A percentile compares a stretch with the other conserved stretches of the same genome.
Evolutionary conservation across 2,797 vertebrate genomes (phyloP).

Genomic region (Acipenser oxyrinchus): DNA sequence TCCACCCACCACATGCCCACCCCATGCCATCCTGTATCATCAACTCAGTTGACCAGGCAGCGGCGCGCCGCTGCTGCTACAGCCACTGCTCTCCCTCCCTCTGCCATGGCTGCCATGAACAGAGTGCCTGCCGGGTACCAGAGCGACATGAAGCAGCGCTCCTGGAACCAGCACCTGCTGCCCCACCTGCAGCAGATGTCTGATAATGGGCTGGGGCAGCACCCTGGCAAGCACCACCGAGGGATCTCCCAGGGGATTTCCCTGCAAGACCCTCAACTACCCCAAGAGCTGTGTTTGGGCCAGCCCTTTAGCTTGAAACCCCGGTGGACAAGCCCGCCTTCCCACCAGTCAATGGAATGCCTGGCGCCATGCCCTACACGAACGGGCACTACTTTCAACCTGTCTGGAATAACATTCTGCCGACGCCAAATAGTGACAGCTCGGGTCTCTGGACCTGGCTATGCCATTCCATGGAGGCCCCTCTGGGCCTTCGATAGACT

Average conservation of each 20-base stretch:
- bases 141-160: slow-evolving; percentile 79
- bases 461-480: slow-evolving; percentile 83
- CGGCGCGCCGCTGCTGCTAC: slow-evolving; percentile 56
- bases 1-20: slow-evolving; percentile 79
- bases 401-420: slow-evolving; percentile 93
- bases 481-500: slow-evolving; percentile 78
- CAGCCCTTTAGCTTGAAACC: slow-evolving; percentile 89
- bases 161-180: slow-evolving; percentile 93
- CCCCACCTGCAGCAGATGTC: slow-evolving; percentile 84
- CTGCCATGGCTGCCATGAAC: slow-evolving; percentile 69
- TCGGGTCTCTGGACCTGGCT: slow-evolving; percentile 92
- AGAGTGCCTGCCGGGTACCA: slow-evolving; percentile 78
- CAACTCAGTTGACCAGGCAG: slow-evolving; percentile 73
- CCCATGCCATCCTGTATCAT: slow-evolving; percentile 76
- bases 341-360: slow-evolving; percentile 72
- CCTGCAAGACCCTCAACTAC: slow-evolving; percentile 79
- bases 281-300: slow-evolving; percentile 85
- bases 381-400: slow-evolving; percentile 95
- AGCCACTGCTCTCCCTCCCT: slow-evolving; percentile 58
- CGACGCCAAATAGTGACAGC: slow-evolving; percentile 98
- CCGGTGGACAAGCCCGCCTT: slow-evolving; percentile 85
- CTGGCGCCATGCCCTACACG: slow-evolving; percentile 77
- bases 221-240: slow-evolving; percentile 73
- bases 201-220: slow-evolving; percentile 62
- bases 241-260: slow-evolving; percentile 73